phyloP scores from a whole-genome alignment of 2,113 vertebrate genomes.

The Bombycilla garrulus region DNA sequence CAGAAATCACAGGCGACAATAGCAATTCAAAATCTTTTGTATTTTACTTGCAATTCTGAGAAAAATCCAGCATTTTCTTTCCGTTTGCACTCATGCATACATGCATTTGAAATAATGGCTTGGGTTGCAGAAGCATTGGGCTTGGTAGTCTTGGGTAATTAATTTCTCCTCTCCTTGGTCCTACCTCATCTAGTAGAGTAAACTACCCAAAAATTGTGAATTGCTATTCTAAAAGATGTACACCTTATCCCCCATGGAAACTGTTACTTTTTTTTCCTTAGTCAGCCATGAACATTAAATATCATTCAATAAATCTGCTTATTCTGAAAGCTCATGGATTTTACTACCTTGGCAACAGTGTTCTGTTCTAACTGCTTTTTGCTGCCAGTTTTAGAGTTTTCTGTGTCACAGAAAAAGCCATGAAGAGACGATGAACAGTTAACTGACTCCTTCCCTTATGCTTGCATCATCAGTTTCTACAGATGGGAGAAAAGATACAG shows the following conservation, averaged over 20 bases:
- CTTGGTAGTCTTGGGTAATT: neutral
- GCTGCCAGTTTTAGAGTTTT: constrained; percentile 3
- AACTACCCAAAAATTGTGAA: neutral
- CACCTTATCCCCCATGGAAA: neutral
- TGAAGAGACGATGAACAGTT: neutral
- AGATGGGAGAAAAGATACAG: neutral
- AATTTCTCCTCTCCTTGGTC: neutral
- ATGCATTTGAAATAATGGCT: neutral
- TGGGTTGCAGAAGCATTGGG: neutral
- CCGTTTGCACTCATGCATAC: neutral
- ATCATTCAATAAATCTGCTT: constrained; percentile 11
- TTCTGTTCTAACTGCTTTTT: constrained; percentile 1
- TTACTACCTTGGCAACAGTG: constrained; percentile 29
- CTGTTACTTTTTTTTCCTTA: neutral
- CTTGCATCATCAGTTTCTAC: neutral
- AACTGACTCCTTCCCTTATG: neutral
- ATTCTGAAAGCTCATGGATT: constrained; percentile 11
- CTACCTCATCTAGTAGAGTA: neutral
- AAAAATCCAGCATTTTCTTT: neutral
- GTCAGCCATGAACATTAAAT: neutral
- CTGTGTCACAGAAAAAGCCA: neutral
- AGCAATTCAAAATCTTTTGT: neutral
- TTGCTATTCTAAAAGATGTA: neutral
- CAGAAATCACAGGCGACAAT: neutral
- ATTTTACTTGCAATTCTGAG: neutral